Base-by-base conservation (phyloP, 2,113 vertebrate species). In the Lepus europaeus region DNA sequence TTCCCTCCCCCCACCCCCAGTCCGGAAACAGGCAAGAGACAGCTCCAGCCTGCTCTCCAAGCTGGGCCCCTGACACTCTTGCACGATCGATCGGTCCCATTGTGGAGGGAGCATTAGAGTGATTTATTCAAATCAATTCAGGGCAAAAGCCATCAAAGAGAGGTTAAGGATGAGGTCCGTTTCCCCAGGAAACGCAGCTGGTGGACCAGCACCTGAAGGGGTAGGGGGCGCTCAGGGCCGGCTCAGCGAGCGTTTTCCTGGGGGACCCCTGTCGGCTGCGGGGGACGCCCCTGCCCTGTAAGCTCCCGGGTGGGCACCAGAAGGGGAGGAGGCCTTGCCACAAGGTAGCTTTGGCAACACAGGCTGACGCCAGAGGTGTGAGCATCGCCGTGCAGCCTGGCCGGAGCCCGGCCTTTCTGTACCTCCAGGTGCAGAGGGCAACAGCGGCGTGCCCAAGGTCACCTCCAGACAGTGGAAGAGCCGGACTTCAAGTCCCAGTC, bases 101-200 rank as follows among this genome's bases (percentile, higher is more conserved):
- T 77, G 89, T 77, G 74, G 14, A 92, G 64, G 84, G 11, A 74
- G 39, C 82, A 49, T 87, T 87, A 69, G 39, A 13, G 33, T 96
- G 94, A 97, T 94, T 90, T 87, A 94, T 96, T 97, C 96, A 96
- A 94, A 93, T 95, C 87, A 92, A 84, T 93, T 91, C 96, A 83
- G 82, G 78, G 90, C 84, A 80, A 86, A 93, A 95, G 91, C 80
- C 72, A 61, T 83, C 77, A 94, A 91, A 45, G 68, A 61, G 56
- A 80, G 23, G 5, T 63, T 61, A 78, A 92, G 39, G 80, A 25
- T 27, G 53, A 88, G 83, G 91, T 87, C 9, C 78, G 16, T 76
- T 96, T 81, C 87, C 93, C 92, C 70, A 68, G 87, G 93, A 96
- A 93, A 76, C 19, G 45, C 1, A 0, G 72, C 63, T 93, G 88